Conservation (phyloP, 1,140 invertebrate species). For the Amphibalanus amphitrite region DNA sequence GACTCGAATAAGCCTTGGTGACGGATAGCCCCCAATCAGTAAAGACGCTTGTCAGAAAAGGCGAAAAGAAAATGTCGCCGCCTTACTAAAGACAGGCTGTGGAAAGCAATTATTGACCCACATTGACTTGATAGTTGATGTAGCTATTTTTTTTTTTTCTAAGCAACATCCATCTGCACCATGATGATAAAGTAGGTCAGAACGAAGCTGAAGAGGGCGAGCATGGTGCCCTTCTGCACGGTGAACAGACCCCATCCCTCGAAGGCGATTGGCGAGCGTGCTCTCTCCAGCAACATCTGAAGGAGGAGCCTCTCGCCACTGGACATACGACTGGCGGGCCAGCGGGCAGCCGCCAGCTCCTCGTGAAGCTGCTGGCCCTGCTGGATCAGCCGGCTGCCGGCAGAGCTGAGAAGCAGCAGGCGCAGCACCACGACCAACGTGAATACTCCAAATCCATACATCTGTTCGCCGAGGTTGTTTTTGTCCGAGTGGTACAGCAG, state of each 20-base stretch:
- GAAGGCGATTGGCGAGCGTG: background rate
- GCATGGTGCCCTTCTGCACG: background rate
- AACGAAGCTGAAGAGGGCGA: background rate
- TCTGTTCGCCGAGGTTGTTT: background rate
- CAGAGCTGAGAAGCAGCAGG: background rate
- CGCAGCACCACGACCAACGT: background rate
- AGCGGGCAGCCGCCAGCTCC: background rate
- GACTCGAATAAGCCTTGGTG: no score
- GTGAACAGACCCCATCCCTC: background rate
- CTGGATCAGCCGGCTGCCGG: background rate
- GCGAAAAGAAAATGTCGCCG: no score
- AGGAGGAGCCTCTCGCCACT: background rate
- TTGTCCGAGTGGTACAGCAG: background rate
- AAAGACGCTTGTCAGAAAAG: no score
- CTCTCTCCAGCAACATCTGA: background rate
- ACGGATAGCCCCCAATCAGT: no score
- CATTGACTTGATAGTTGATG: no score
- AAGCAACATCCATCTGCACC: background rate
- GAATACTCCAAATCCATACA: background rate
- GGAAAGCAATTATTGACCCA: no score
- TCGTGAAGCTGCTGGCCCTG: background rate
- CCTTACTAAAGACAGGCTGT: no score
- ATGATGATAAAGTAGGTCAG: background rate
- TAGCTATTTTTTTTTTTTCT: no score
- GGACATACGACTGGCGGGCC: no score